phyloP scores from a whole-genome alignment of 1,140 invertebrate genomes.

The Solenopsis invicta region DNA sequence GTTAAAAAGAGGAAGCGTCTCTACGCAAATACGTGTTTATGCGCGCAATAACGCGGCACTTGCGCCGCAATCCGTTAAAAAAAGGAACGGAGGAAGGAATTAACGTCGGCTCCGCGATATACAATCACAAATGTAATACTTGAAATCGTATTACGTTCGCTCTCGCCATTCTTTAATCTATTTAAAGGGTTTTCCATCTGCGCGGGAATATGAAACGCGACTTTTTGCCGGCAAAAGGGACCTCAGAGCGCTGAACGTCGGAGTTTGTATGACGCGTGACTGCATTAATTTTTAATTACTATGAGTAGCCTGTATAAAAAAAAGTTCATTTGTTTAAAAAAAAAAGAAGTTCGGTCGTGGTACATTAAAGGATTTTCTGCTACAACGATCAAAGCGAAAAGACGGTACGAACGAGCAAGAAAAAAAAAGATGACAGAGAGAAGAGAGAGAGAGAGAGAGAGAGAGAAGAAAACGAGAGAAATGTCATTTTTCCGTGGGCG shows the following conservation, averaged over 20 bases:
- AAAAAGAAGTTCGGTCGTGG: slow-evolving; percentile 35
- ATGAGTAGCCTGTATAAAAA: slow-evolving; percentile 3
- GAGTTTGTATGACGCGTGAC: background rate
- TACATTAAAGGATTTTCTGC: slow-evolving; percentile 18
- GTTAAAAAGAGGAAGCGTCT: background rate
- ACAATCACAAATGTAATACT: slow-evolving; percentile 10
- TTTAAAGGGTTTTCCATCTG: background rate
- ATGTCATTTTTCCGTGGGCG: slow-evolving; percentile 31
- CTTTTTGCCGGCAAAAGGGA: background rate
- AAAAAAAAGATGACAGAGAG: slow-evolving; percentile 8
- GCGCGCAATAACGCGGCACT: background rate
- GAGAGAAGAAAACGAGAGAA: background rate
- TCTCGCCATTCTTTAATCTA: background rate
- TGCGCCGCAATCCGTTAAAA: background rate
- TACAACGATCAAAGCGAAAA: slow-evolving; percentile 12
- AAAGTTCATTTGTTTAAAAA: slow-evolving; percentile 31
- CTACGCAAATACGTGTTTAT: background rate
- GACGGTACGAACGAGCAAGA: background rate
- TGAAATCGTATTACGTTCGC: slow-evolving; percentile 16
- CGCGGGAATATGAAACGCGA: background rate
- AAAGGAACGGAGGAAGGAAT: background rate
- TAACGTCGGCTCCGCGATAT: background rate
- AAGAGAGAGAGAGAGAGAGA: background rate
- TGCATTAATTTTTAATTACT: slow-evolving; percentile 56
- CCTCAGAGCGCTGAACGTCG: background rate